A percentile compares a stretch with the other conserved stretches of the same genome.
These are phyloP conservation scores for Troides aeacus DNA, from an alignment of 2,888 invertebrate genomes.

Conservation along the genomic window DNA sequence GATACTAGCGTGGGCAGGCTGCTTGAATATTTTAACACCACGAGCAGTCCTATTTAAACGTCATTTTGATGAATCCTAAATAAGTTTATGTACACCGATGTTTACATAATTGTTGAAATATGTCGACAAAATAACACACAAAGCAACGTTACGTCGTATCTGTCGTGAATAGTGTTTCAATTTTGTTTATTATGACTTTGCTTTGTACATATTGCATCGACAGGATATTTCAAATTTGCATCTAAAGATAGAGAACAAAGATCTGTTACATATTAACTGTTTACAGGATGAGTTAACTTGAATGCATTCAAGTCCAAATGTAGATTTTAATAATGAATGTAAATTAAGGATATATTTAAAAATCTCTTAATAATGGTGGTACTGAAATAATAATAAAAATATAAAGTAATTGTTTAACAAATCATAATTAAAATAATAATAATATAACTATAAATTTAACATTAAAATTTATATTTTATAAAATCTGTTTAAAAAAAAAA, in stretches of 20 bases:
- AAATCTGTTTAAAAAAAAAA: too few species aligned
- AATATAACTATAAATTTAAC: too few species aligned
- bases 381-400: too few species aligned
- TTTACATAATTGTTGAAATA: conserved; percentile 8
- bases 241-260: conserved; percentile 25
- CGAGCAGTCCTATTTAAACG: conserved; percentile 25
- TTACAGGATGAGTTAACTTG: too few species aligned
- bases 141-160: conserved; percentile 7
- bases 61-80: conserved; percentile 20
- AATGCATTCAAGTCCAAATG: too few species aligned
- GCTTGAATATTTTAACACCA: conserved; percentile 27
- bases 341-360: too few species aligned
- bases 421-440: too few species aligned
- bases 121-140: conserved; percentile 6
- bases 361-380: too few species aligned
- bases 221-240: conserved; percentile 27
- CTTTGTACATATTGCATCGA: conserved; percentile 20
- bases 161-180: conserved; percentile 7
- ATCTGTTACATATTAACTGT: conserved; percentile 16
- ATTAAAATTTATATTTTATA: too few species aligned
- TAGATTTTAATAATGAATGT: too few species aligned
- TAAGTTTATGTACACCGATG: conserved; percentile 13
- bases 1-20: conserved; percentile 17
- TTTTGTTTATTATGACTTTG: conserved; percentile 26
- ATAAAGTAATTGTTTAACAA: too few species aligned